Evolutionary conservation across 1,140 invertebrate species (phyloP).

Genomic region (Samia ricini): DNA sequence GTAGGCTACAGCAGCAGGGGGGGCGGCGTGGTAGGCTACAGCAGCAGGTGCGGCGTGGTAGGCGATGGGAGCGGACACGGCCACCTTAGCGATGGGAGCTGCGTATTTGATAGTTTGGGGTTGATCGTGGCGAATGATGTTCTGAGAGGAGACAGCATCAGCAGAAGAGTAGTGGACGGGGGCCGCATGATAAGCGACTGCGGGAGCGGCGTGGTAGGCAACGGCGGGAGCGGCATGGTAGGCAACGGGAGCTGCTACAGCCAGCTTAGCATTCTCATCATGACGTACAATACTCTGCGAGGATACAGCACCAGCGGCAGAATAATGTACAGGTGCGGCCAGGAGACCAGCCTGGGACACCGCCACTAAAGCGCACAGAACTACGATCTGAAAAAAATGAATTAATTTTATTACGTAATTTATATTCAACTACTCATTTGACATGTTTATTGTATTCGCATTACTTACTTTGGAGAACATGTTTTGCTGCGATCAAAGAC

Average conservation of each 20-base stretch:
- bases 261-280: slow-evolving; percentile 26
- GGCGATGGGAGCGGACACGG: slow-evolving; percentile 73
- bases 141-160: neutral
- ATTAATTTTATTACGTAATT: neutral
- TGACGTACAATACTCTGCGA: slow-evolving; percentile 50
- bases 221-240: neutral
- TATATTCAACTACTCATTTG: slow-evolving; percentile 7
- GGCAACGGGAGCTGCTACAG: slow-evolving; percentile 13
- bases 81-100: slow-evolving; percentile 73
- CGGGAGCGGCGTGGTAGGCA: slow-evolving; percentile 27
- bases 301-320: slow-evolving; percentile 43
- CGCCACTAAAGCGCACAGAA: slow-evolving; percentile 42
- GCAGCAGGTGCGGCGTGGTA: slow-evolving; percentile 67
- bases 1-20: slow-evolving; percentile 29
- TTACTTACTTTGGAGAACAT: slow-evolving; percentile 34
- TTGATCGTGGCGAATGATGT: neutral
- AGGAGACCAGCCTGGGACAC: slow-evolving; percentile 45
- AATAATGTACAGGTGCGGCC: slow-evolving; percentile 40
- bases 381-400: slow-evolving; percentile 36
- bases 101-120: slow-evolving; percentile 61
- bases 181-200: slow-evolving; percentile 26
- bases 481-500: slow-evolving; percentile 15
- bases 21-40: slow-evolving; percentile 32
- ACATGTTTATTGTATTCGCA: neutral
- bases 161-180: slow-evolving; percentile 19